Evolutionary conservation across 2,888 invertebrate species (phyloP).

Genomic region (Scaptomyza cyrtandrae): DNA sequence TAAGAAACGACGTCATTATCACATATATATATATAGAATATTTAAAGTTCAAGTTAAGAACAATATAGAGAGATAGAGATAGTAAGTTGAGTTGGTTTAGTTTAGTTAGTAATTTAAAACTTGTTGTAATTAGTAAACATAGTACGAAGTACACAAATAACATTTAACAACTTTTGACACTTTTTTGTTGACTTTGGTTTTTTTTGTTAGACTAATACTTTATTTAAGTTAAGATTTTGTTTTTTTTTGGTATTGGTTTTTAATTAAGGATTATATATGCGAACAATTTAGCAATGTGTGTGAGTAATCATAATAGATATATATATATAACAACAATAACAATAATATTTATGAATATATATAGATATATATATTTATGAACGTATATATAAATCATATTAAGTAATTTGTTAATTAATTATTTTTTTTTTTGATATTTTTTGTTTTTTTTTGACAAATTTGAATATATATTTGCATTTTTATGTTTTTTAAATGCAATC

Average conservation of each 20-base stretch:
- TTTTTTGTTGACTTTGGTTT: slow-evolving; percentile 63
- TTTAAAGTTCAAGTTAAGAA: slow-evolving; percentile 65
- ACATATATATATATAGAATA: slow-evolving; percentile 45
- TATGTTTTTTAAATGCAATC: slow-evolving; percentile 84
- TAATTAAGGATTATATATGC: slow-evolving; percentile 76
- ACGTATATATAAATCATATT: slow-evolving; percentile 82
- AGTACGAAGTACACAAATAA: slow-evolving; percentile 81
- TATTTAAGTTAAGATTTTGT: slow-evolving; percentile 70
- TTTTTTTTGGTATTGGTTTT: slow-evolving; percentile 57
- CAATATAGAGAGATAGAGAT: slow-evolving; percentile 56
- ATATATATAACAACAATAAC: slow-evolving; percentile 80
- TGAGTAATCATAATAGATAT: slow-evolving; percentile 80
- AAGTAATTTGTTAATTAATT: slow-evolving; percentile 77
- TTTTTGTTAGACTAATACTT: slow-evolving; percentile 74
- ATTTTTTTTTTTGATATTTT: slow-evolving; percentile 49
- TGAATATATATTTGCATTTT: slow-evolving; percentile 83
- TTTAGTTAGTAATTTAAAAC: slow-evolving; percentile 71
- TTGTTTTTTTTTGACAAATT: slow-evolving; percentile 76
- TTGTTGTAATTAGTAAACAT: slow-evolving; percentile 78
- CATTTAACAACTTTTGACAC: slow-evolving; percentile 79
- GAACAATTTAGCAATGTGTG: slow-evolving; percentile 81
- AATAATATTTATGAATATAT: slow-evolving; percentile 82
- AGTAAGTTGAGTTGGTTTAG: slow-evolving; percentile 66
- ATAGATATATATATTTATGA: slow-evolving; percentile 81
- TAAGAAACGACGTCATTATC: slow-evolving; percentile 72